Percentiles rank a stretch among this genome's conserved stretches.
Conservation (phyloP, 2,888 invertebrate genomes). For the Hymenopus coronatus region DNA sequence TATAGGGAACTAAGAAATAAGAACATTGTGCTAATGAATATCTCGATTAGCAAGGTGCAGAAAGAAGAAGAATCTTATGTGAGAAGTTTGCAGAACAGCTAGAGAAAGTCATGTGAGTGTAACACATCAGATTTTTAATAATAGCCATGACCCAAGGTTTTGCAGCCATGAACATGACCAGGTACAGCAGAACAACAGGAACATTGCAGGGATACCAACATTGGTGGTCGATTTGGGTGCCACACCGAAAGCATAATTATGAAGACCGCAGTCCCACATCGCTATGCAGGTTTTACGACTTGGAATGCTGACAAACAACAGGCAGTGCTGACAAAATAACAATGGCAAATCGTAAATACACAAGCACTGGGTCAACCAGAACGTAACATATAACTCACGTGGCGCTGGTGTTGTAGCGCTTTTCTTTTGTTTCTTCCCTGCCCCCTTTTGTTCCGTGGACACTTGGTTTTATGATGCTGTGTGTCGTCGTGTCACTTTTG, state of each 20-base stretch:
- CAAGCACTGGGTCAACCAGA: background rate
- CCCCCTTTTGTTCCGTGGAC: background rate
- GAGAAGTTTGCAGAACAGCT: too few relatives aligned
- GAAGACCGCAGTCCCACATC: background rate
- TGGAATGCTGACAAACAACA: background rate
- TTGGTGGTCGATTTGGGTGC: background rate
- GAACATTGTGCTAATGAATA: too few relatives aligned
- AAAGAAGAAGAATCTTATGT: too few relatives aligned
- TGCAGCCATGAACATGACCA: background rate
- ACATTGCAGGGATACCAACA: background rate
- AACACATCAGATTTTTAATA: too few relatives aligned
- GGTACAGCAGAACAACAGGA: background rate
- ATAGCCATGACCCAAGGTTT: too few relatives aligned
- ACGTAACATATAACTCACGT: background rate
- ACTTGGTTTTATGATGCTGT: background rate
- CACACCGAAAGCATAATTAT: background rate
- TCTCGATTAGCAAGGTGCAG: too few relatives aligned
- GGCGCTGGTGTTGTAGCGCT: background rate
- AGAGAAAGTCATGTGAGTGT: too few relatives aligned
- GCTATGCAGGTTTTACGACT: background rate
- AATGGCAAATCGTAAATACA: background rate
- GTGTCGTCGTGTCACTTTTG: background rate
- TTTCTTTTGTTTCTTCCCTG: background rate
- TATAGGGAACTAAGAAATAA: too few relatives aligned
- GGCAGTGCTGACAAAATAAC: background rate